Conservation (phyloP, 2,113 vertebrate species). For the Dendrocopos noguchii region DNA sequence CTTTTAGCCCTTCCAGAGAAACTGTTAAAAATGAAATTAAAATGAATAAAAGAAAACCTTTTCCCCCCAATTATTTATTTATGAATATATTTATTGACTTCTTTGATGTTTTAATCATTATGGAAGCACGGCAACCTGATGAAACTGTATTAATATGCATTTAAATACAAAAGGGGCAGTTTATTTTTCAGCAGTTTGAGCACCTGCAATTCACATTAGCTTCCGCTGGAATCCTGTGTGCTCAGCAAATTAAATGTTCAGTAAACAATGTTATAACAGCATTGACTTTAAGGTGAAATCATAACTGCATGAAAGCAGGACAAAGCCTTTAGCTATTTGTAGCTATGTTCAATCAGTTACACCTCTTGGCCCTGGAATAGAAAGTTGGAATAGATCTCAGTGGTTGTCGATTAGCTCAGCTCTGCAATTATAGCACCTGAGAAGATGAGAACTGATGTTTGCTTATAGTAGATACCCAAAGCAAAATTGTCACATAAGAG, state of each 20-base stretch:
- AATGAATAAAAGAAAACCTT: no score
- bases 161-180: slow-evolving; percentile 45
- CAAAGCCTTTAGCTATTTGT: slow-evolving; percentile 29
- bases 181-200: slow-evolving; percentile 22
- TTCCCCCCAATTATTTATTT: neutral
- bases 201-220: slow-evolving; percentile 39
- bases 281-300: slow-evolving; percentile 45
- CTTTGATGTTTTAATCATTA: slow-evolving; percentile 41
- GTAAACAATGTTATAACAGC: slow-evolving; percentile 36
- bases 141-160: slow-evolving; percentile 6
- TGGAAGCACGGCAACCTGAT: slow-evolving; percentile 8
- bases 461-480: neutral
- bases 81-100: neutral
- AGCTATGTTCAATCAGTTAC: slow-evolving; percentile 27
- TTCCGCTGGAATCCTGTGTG: slow-evolving; percentile 29
- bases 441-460: neutral
- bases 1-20: no score
- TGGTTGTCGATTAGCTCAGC: neutral
- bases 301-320: slow-evolving; percentile 46
- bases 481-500: neutral
- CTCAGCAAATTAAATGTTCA: slow-evolving; percentile 44
- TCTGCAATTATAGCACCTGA: neutral
- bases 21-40: no score
- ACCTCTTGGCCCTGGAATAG: slow-evolving; percentile 2
- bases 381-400: slow-evolving; percentile 17